Evolutionary conservation across 2,888 invertebrate genomes (phyloP), one percentile per base, ranked within the genome.

Genomic region (Orthonevra nobilis): DNA sequence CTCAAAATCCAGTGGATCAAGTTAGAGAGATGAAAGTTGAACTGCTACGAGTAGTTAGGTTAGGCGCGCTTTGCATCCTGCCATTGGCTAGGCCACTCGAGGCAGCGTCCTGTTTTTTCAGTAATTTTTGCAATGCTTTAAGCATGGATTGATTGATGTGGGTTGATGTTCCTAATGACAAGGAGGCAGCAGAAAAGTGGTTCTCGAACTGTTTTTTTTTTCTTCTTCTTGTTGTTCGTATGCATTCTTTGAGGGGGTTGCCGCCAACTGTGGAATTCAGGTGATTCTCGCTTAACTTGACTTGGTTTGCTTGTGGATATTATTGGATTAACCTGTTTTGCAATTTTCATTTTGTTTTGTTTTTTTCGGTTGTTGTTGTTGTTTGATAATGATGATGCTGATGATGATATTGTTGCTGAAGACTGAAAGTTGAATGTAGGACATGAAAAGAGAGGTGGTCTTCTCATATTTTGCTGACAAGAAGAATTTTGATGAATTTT

Each of bases 161-260:
- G 79, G 79, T 61, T 73, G 73, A 48, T 68, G 79, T 32, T 60
- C 77, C 72, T 64, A 79, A 79, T 79, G 77, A 79, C 70, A 61
- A 23, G 10, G 60, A 12, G 38, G 5, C 12, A 26, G 28, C 36
- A 32, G 2, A 10, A 6, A 26, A 44, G 12, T 10, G 15, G n/a
- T n/a, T n/a, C 30, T 30, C 23, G 14, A n/a, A 9, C 14, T 7
- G 44, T 6, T 34, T 20, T 23, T n/a, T 17, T 14, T 30, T 23
- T 54, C n/a, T 52, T 26, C 56, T 7, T 28, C 12, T 38, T 9
- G n/a, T 14, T 9, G 40, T 15, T 12, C 17, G 19, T 23, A 23
- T n/a, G 5, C 6, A n/a, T 38, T 26, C 14, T 14, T 15, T 15
- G 19, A 17, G n/a, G 17, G 20, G 17, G 58, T 61, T 61, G 46